These are phyloP conservation scores for Eupeodes luniger DNA, from an alignment of 2,888 invertebrate genomes.

Conservation along the genomic window DNA sequence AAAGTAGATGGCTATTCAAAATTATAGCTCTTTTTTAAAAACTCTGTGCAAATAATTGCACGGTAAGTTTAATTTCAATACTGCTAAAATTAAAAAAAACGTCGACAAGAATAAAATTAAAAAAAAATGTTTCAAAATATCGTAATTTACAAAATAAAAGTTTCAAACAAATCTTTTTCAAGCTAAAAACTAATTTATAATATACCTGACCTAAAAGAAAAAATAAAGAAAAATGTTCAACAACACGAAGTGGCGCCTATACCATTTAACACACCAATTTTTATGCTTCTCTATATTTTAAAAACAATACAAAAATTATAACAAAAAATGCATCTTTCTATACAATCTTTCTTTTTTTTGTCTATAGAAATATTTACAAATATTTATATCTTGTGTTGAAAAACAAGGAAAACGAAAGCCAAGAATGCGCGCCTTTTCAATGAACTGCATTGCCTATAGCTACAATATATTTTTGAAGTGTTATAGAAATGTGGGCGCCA, in stretches of 20 bases:
- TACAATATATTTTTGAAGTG: background rate
- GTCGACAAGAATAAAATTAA: no score
- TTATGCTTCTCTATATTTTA: background rate
- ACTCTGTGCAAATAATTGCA: no score
- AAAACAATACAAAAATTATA: background rate
- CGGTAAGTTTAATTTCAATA: no score
- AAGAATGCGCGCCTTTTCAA: no score
- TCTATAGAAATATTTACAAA: slow-evolving; percentile 27
- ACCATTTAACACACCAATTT: background rate
- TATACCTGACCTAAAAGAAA: background rate
- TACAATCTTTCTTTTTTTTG: background rate
- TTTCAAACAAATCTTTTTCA: background rate
- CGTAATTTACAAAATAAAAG: no score
- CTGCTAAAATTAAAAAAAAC: no score
- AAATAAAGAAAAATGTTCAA: background rate
- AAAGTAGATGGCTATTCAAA: no score
- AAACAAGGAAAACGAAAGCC: background rate
- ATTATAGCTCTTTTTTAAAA: no score
- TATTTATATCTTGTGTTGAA: slow-evolving; percentile 21
- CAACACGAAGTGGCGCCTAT: slow-evolving; percentile 15
- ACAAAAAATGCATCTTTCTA: background rate
- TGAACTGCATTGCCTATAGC: no score
- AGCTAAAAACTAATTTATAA: background rate
- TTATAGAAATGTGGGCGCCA: slow-evolving; percentile 38
- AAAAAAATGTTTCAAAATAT: no score